phyloP scores from a whole-genome alignment of 2,113 vertebrate species.

The Varanus salvator region DNA sequence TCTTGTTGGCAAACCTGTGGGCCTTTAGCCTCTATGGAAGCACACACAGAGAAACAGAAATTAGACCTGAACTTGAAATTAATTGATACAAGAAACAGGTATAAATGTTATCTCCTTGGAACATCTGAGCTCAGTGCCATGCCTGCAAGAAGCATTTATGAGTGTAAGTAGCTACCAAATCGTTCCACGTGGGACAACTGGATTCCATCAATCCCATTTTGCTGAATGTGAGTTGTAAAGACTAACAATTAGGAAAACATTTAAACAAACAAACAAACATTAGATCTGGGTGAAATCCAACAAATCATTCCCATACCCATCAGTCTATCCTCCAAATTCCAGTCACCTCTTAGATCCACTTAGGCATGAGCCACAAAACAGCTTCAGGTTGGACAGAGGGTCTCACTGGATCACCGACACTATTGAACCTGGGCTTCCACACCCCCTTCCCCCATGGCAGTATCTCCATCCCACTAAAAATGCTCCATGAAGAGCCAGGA shows the following conservation, averaged over 20 bases:
- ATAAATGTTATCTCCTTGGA: not conserved
- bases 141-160: not conserved
- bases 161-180: not conserved
- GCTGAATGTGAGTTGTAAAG: not conserved
- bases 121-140: not conserved
- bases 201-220: not conserved
- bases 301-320: not conserved
- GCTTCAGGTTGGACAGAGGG: too few species aligned
- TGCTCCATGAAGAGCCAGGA: too few species aligned
- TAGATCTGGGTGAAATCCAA: not conserved
- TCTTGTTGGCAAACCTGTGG: not conserved
- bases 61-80: not conserved
- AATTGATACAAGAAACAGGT: not conserved
- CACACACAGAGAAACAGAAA: too few species aligned
- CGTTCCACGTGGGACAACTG: not conserved
- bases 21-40: not conserved
- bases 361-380: not conserved
- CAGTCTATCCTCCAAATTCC: not conserved
- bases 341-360: not conserved
- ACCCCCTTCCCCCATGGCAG: too few species aligned
- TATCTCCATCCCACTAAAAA: too few species aligned
- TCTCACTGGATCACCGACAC: too few species aligned
- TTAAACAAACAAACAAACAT: too few species aligned
- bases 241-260: too few species aligned
- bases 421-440: too few species aligned